phyloP scores from a whole-genome alignment of 2,797 vertebrate species.

The Sebastes steindachneri region DNA sequence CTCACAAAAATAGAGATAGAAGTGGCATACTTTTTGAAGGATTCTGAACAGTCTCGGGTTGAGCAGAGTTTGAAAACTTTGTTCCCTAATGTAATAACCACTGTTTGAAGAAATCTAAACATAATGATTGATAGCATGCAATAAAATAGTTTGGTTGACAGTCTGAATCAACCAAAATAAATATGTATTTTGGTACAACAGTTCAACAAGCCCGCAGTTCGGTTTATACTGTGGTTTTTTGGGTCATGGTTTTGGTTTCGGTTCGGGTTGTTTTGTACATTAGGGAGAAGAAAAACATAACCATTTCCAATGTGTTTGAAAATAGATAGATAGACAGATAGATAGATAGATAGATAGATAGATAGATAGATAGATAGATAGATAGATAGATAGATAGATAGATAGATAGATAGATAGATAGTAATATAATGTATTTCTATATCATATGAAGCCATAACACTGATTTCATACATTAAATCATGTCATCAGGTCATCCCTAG shows the following conservation, averaged over 20 bases:
- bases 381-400: background rate
- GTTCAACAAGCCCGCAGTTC: too few species aligned
- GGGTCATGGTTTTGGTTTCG: too few species aligned
- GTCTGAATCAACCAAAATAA: background rate
- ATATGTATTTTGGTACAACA: background rate
- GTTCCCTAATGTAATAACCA: background rate
- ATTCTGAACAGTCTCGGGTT: background rate
- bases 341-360: background rate
- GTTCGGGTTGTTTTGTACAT: too few species aligned
- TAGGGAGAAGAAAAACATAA: background rate
- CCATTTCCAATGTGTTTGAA: background rate
- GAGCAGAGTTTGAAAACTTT: slow-evolving; percentile 32
- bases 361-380: too few species aligned
- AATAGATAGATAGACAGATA: background rate
- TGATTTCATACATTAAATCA: too few species aligned
- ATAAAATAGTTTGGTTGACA: background rate
- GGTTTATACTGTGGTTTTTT: too few species aligned
- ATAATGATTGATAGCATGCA: background rate
- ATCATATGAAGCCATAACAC: too few species aligned
- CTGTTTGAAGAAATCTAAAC: background rate
- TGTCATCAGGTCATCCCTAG: background rate
- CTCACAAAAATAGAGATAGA: background rate
- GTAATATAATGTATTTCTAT: background rate
- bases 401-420: background rate
- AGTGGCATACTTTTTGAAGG: background rate